phyloP scores from a whole-genome alignment of 1,140 invertebrate species.

The Drosophila suzukii region DNA sequence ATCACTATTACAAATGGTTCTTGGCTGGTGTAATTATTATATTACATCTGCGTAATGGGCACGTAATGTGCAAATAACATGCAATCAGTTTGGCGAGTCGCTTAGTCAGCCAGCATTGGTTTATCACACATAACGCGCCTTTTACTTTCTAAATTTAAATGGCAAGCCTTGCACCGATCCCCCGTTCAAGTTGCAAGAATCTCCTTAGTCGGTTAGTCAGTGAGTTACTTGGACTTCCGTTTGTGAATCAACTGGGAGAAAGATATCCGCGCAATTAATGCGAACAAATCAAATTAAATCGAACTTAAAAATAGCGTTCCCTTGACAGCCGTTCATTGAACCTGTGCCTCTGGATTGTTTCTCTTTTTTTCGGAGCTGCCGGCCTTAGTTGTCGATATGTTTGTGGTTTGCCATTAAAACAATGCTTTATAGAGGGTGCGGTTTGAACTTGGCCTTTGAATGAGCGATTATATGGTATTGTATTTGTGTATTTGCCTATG shows the following conservation, averaged over 20 bases:
- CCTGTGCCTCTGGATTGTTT: slow-evolving; percentile 40
- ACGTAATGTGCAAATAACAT: slow-evolving; percentile 63
- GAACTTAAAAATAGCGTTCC: slow-evolving; percentile 72
- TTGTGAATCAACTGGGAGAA: slow-evolving; percentile 64
- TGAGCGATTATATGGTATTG: slow-evolving; percentile 55
- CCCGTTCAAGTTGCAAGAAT: slow-evolving; percentile 37
- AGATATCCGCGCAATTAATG: slow-evolving; percentile 56
- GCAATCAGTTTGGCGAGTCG: slow-evolving; percentile 41
- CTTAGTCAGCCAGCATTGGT: slow-evolving; percentile 37
- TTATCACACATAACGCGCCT: slow-evolving; percentile 52
- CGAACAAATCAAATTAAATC: slow-evolving; percentile 72
- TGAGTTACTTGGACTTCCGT: slow-evolving; percentile 60
- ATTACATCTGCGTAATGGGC: slow-evolving; percentile 66
- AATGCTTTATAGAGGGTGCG: slow-evolving; percentile 66
- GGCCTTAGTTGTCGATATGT: slow-evolving; percentile 67
- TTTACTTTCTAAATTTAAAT: slow-evolving; percentile 82
- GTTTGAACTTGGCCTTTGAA: slow-evolving; percentile 76
- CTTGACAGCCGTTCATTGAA: slow-evolving; percentile 58
- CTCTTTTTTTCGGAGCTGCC: slow-evolving; percentile 31
- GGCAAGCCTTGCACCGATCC: slow-evolving; percentile 21
- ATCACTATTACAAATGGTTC: slow-evolving; percentile 25
- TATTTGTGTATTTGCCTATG: slow-evolving; percentile 2
- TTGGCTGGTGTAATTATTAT: slow-evolving; percentile 56
- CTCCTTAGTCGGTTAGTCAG: slow-evolving; percentile 25
- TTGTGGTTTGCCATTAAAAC: slow-evolving; percentile 56